These are phyloP conservation scores for Eucera pruinosa DNA, from an alignment of 2,888 invertebrate genomes.

Conservation along the genomic window DNA sequence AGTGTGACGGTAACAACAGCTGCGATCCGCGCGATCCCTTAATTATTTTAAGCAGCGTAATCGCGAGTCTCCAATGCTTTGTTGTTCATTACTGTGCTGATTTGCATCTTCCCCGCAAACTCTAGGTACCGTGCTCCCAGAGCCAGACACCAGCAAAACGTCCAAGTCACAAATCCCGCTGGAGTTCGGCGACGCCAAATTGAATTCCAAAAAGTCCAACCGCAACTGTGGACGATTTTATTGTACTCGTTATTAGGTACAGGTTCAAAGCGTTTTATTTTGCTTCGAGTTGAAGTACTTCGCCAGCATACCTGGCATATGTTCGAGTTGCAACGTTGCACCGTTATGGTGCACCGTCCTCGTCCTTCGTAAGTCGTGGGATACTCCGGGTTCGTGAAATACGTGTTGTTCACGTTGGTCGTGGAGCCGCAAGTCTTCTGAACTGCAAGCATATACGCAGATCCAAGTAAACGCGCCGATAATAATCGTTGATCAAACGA, in stretches of 20 bases:
- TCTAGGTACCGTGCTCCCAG: conserved; percentile 88
- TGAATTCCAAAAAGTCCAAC: conserved; percentile 91
- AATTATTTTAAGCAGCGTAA: too few species aligned
- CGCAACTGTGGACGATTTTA: conserved; percentile 86
- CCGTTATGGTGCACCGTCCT: conserved; percentile 89
- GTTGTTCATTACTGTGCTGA: conserved; percentile 90
- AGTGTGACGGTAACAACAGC: too few species aligned
- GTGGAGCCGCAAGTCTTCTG: conserved; percentile 89
- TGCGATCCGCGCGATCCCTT: too few species aligned
- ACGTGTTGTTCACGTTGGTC: conserved; percentile 92
- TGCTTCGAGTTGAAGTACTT: too few species aligned
- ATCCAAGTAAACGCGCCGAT: too few species aligned
- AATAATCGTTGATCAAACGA: too few species aligned
- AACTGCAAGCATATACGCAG: conserved; percentile 87
- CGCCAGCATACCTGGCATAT: conserved; percentile 92
- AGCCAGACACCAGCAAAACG: conserved; percentile 89
- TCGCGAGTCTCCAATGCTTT: too few species aligned
- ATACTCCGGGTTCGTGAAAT: conserved; percentile 92
- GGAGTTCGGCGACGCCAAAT: conserved; percentile 90
- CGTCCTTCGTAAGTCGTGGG: conserved; percentile 90
- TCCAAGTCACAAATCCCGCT: conserved; percentile 90
- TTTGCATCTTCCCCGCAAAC: conserved; percentile 94
- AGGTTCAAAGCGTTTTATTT: too few species aligned
- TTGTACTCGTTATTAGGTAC: too few species aligned
- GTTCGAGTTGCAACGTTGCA: conserved; percentile 88